Conservation (phyloP, 2,797 vertebrate species). For the Karalla daura region DNA sequence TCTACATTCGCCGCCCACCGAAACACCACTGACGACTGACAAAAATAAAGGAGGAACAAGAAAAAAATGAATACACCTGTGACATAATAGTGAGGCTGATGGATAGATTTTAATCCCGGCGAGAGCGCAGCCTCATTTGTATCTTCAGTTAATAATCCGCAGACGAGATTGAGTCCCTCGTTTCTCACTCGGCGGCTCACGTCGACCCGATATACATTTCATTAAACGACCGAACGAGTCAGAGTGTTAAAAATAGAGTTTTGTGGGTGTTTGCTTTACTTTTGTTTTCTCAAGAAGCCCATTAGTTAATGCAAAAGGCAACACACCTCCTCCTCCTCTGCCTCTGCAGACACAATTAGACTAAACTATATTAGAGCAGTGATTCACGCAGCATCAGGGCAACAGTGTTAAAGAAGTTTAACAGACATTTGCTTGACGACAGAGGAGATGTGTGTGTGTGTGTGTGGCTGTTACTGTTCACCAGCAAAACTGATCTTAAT, state of each 20-base stretch:
- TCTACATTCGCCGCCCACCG: too few species aligned
- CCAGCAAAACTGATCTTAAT: slow-evolving; percentile 70
- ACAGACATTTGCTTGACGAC: slow-evolving; percentile 59
- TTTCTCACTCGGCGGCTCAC: background rate
- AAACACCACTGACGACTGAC: too few species aligned
- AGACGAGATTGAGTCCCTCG: background rate
- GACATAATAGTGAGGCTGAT: background rate
- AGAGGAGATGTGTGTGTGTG: slow-evolving; percentile 36
- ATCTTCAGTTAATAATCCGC: background rate
- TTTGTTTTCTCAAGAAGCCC: slow-evolving; percentile 26
- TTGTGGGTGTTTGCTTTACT: slow-evolving; percentile 33
- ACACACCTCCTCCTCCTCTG: slow-evolving; percentile 17
- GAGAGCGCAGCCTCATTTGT: background rate
- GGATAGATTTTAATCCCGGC: background rate
- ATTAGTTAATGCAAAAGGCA: slow-evolving; percentile 39
- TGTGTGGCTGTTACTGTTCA: slow-evolving; percentile 48
- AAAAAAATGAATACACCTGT: too few species aligned
- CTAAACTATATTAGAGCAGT: slow-evolving; percentile 29
- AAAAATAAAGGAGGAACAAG: too few species aligned
- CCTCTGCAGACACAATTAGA: slow-evolving; percentile 53
- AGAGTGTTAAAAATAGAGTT: slow-evolving; percentile 7
- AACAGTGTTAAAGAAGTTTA: slow-evolving; percentile 63
- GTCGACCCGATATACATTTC: background rate
- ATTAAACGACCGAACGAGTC: slow-evolving; percentile 1
- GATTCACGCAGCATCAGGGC: slow-evolving; percentile 31